phyloP scores from a whole-genome alignment of 2,113 vertebrate species.

The Ctenodactylus gundi region DNA sequence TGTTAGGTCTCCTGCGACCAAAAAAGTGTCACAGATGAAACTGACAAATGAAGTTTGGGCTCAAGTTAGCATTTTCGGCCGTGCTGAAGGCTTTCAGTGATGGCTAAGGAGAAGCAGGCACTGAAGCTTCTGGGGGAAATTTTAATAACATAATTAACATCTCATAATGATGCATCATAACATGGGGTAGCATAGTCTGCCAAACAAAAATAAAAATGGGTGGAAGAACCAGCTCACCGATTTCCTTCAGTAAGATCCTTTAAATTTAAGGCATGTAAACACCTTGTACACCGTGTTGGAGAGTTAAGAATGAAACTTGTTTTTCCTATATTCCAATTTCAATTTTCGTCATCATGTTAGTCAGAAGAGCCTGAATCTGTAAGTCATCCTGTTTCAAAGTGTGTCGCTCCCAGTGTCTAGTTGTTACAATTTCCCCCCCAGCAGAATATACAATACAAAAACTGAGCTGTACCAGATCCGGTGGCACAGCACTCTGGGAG shows the following conservation, averaged over 20 bases:
- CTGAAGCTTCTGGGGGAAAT: background rate
- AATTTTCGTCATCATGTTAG: background rate
- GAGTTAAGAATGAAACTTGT: background rate
- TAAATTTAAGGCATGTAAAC: background rate
- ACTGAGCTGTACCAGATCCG: too few species aligned
- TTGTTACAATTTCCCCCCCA: background rate
- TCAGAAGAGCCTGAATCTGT: background rate
- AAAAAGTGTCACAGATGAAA: background rate
- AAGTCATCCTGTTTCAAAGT: background rate
- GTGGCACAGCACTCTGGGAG: too few species aligned
- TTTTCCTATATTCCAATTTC: slow-evolving; percentile 24
- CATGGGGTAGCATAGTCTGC: background rate
- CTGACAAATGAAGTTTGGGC: background rate
- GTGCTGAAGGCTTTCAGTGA: background rate
- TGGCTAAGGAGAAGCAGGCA: background rate
- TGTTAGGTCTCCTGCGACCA: background rate
- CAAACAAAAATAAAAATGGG: background rate
- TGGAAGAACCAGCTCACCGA: background rate
- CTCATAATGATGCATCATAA: background rate
- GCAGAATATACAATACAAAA: background rate
- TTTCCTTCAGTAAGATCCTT: background rate
- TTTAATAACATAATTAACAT: background rate
- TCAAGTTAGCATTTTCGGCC: background rate
- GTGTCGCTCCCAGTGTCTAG: background rate
- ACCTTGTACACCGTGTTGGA: background rate